Evolutionary conservation across 2,113 vertebrate genomes (phyloP), one percentile per base, ranked within the genome.

Genomic region (Catharus minimus): DNA sequence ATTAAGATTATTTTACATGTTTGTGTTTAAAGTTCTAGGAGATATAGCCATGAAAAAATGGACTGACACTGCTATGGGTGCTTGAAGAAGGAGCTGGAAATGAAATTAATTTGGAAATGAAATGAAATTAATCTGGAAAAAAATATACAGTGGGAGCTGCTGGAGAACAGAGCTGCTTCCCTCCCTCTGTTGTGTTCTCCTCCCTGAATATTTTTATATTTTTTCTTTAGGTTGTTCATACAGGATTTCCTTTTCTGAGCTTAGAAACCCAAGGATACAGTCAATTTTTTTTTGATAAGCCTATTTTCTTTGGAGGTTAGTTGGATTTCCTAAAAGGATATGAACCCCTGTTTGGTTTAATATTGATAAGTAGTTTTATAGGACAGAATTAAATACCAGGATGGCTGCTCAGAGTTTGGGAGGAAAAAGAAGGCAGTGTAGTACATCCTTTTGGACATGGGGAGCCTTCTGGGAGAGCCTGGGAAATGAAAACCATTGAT

Each of bases 401-500:
- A 39, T 55, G 43, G 43, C n/a, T 33, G 43, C 67, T 90, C 18
- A 56, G 47, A 78, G 46, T 73, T 72, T 28, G 28, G 57, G 46
- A 33, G 60, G 55, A 12, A 39, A 27, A 10, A 17, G 49, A 22
- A 38, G 9, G 38, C 10, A 82, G 22, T 0, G 0, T 5, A 24
- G 21, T 16, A 10, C 43, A 41, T 64, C n/a, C 20, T 61, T 88
- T 23, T 58, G 56, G 76, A 43, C 55, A 43, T 4, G 9, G 52
- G 28, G 52, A 77, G 43, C 62, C 90, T 75, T 28, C 61, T 67
- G 73, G 64, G 77, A 52, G 64, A 58, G 24, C 13, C 53, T 64
- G 60, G 75, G 75, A 71, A 78, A 80, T 67, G 83, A 52, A 74
- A 90, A 10, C 19, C 61, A 90, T 81, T 56, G 68, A 86, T 74